A percentile compares a stretch with the other conserved stretches of the same genome.
These are phyloP conservation scores for Hoplias malabaricus DNA, from an alignment of 2,113 vertebrate genomes.

Conservation along the genomic window DNA sequence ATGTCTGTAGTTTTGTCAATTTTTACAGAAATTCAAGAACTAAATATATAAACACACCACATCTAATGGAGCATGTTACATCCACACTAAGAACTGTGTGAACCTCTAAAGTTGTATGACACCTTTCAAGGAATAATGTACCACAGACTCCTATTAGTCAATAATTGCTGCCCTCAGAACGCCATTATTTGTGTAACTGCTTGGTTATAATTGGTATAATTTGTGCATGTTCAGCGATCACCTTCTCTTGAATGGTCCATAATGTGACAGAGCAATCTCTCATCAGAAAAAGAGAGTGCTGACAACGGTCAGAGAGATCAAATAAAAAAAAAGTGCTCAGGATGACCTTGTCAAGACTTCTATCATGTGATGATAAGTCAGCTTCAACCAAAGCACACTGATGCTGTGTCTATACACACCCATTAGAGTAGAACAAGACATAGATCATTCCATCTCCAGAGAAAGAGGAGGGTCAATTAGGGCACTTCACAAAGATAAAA, in stretches of 20 bases:
- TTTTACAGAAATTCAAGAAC: no score
- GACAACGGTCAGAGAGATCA: constrained; percentile 2
- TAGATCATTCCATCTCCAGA: neutral
- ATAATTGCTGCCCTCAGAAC: constrained; percentile 38
- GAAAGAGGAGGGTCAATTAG: constrained; percentile 59
- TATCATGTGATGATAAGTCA: constrained; percentile 23
- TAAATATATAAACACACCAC: no score
- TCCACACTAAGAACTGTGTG: neutral
- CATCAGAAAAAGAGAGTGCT: constrained; percentile 12
- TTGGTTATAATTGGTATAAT: constrained; percentile 43
- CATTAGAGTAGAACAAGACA: constrained; percentile 29
- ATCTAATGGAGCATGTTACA: constrained; percentile 8
- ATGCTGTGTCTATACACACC: constrained; percentile 21
- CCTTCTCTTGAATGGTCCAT: constrained; percentile 18
- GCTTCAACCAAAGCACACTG: constrained; percentile 7
- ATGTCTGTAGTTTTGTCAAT: no score
- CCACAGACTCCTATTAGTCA: constrained; percentile 16
- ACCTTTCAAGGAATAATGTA: constrained; percentile 7
- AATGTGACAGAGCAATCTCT: constrained; percentile 37
- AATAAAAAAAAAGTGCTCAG: neutral
- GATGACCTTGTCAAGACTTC: constrained; percentile 35
- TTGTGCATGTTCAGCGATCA: constrained; percentile 44
- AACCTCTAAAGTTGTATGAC: neutral
- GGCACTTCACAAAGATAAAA: constrained; percentile 56
- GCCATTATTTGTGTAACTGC: constrained; percentile 35